Conservation (phyloP, 2,797 vertebrate species). For the Microctenopoma steveboyesi region DNA sequence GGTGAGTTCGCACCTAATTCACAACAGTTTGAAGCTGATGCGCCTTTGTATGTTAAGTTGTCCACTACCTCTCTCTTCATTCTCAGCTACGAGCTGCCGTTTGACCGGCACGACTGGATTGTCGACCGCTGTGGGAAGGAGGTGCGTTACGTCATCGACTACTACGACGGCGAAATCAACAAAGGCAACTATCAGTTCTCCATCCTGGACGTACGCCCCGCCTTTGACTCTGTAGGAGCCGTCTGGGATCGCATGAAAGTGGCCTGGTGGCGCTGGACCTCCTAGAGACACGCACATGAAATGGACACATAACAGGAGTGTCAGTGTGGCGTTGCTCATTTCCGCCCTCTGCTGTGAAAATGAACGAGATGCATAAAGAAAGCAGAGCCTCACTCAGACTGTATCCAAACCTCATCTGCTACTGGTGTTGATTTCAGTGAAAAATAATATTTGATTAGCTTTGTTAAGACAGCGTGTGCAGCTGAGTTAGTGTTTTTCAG, state of each 20-base stretch:
- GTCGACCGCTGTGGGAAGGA: conserved; percentile 93
- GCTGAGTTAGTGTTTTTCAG: background rate
- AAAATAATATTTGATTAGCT: background rate
- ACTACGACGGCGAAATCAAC: conserved; percentile 93
- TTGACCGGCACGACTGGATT: conserved; percentile 96
- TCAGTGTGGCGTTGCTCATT: conserved; percentile 7
- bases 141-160: conserved; percentile 96
- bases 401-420: conserved; percentile 16
- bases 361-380: conserved; percentile 8
- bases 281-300: conserved; percentile 67
- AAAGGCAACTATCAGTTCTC: conserved; percentile 91
- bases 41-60: too few species aligned
- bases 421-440: conserved; percentile 17
- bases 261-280: conserved; percentile 97
- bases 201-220: conserved; percentile 93
- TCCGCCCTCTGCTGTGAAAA: conserved; percentile 24
- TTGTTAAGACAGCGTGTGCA: background rate
- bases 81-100: conserved; percentile 93
- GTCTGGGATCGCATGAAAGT: conserved; percentile 97
- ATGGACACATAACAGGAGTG: conserved; percentile 6
- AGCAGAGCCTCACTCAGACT: background rate
- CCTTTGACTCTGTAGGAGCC: conserved; percentile 90
- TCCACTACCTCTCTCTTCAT: background rate
- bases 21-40: too few species aligned
- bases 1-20: conserved; percentile 78